Base-by-base conservation (phyloP, 2,797 vertebrate genomes). In the Protosalanx chinensis region DNA sequence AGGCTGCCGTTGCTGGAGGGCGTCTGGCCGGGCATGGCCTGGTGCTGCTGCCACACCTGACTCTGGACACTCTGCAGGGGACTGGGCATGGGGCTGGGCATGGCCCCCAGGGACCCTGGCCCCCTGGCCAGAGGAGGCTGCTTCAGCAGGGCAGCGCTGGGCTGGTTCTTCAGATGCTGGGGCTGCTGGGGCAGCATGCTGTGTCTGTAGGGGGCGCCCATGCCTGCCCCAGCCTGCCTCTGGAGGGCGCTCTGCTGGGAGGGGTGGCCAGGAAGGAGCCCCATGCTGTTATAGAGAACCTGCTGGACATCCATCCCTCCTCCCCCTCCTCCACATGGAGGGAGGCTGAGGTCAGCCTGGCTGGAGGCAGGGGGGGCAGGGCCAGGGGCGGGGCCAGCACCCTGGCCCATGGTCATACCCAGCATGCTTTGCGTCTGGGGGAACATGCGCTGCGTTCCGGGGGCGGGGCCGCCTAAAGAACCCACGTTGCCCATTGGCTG, bases 401-500 rank as follows among this genome's bases (percentile, higher is more conserved):
- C 79, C 64, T 95, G 95, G 1, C 91, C 92, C 70, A 94, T 85
- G 66, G 84, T 94, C 87, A 98, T 93, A 51, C 92, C 92, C 88
- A 98, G 93, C 91, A 98, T 94, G 78, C 86, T 89, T 81, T 94
- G 95, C n/a, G 90, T 87, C 87, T 94, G 96, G 73, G 96, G 76
- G 85, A 98, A 99, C 91, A 96, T 94, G 7, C 94, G 94, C 41
- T 96, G 96, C 33, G 93, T 88, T 1, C 86, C 89, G 0, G 95
- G 90, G 81, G 82, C 88, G n/a, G 95, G 89, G 6, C 93, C 93
- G 72, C 93, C 93, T 82, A 98, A 90, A 72, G 88, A 90, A 80
- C 89, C 92, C 59, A 98, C 92, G 0, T 85, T 91, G 0, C 90
- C 87, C 89, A 98, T 91, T 65, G 93, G 78, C 85, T 95, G 91